Evolutionary conservation across 2,888 invertebrate genomes (phyloP).

Genomic region (Melieria picta): DNA sequence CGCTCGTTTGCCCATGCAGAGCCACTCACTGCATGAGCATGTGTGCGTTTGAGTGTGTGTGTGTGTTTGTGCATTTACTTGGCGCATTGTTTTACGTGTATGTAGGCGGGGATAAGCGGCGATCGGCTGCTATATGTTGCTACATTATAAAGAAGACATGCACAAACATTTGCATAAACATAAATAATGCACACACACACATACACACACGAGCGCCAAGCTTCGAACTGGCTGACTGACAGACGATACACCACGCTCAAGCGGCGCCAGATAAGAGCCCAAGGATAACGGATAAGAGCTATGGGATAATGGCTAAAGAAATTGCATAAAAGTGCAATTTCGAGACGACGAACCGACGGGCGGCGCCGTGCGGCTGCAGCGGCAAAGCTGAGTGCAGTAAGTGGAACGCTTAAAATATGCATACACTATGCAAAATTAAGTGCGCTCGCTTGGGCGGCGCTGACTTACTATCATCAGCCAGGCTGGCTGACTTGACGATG

Average conservation of each 20-base stretch:
- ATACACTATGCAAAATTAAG: constrained; percentile 13
- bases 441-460: background rate
- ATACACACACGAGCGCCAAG: background rate
- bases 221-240: too few relatives aligned
- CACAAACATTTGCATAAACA: constrained; percentile 2
- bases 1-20: background rate
- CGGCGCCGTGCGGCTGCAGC: constrained; percentile 12
- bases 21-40: constrained; percentile 5
- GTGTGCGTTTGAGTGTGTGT: background rate
- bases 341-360: background rate
- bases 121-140: background rate
- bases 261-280: background rate
- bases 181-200: constrained; percentile 13
- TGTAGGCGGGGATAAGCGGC: constrained; percentile 36
- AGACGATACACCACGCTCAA: background rate
- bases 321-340: constrained; percentile 9
- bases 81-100: constrained; percentile 42
- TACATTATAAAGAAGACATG: background rate
- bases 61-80: background rate
- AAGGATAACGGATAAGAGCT: background rate
- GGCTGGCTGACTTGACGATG: background rate
- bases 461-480: background rate
- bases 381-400: constrained; percentile 18
- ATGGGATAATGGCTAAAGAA: constrained; percentile 3
- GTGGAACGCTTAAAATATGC: constrained; percentile 28